Conservation (phyloP, 2,797 vertebrate genomes). For the Urosaurus nigricauda region DNA sequence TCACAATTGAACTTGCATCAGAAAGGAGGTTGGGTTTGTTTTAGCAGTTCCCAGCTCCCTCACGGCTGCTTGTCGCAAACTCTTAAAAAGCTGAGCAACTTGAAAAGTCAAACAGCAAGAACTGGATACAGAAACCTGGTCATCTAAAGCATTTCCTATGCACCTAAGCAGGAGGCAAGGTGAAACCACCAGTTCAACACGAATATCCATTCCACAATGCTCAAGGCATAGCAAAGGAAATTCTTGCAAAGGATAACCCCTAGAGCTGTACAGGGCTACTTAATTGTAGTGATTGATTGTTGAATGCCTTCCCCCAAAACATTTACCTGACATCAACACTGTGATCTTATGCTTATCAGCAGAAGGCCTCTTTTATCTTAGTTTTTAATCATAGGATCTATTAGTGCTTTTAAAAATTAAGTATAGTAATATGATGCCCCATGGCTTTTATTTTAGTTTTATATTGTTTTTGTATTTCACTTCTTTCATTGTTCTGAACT, state of each 20-base stretch:
- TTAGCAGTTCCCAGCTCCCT: not conserved
- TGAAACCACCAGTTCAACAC: slow-evolving; percentile 42
- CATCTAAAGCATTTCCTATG: slow-evolving; percentile 57
- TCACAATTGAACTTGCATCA: not conserved
- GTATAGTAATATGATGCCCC: not conserved
- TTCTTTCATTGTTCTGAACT: not conserved
- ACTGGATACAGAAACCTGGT: slow-evolving; percentile 26
- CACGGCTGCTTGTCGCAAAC: not conserved
- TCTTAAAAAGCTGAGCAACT: not conserved
- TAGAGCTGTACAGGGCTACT: not conserved
- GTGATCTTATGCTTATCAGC: not conserved
- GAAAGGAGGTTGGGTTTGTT: not conserved
- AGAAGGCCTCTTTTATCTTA: not conserved
- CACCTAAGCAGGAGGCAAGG: not conserved
- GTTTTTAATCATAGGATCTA: not conserved
- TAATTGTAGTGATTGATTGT: not conserved
- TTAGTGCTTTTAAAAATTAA: not conserved
- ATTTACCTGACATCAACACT: not conserved
- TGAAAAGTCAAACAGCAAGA: not conserved
- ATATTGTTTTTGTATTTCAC: not conserved
- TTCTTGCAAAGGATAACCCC: not conserved
- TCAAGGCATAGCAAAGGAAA: not conserved
- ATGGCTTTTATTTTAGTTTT: not conserved
- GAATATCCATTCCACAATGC: slow-evolving; percentile 47
- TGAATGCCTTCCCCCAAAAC: not conserved